Evolutionary conservation across 2,888 invertebrate genomes (phyloP), one percentile per base, ranked within the genome.

Genomic region (Adineta ricciae): DNA sequence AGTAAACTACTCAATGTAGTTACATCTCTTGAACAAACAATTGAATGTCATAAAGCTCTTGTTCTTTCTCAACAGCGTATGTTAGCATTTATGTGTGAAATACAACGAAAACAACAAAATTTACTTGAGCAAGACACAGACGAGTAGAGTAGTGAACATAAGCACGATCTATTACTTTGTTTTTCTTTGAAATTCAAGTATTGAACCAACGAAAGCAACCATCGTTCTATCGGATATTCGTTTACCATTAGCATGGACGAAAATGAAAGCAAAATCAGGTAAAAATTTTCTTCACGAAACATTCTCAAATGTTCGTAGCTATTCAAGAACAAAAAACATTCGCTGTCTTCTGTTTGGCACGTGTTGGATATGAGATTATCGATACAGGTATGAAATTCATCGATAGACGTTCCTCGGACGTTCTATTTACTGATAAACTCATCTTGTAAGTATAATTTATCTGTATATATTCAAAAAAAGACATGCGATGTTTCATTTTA

Each of bases 11-110:
- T 78, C 2, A 38, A 78, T 41, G 78, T 41, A 9, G 78, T 11
- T 78, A 78, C 78, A 78, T 24, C 38, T 24, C 78, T 41, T n/a
- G 41, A 41, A n/a, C 78, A 78, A 78, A 78, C 41, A 78, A 78
- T 78, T 78, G 78, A 78, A 78, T 78, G 78, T 24, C 78, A 78
- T 41, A 78, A 78, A 41, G 78, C 78, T 41, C 41, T 78, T n/a
- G 7, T 78, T 41, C 41, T 78, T 78, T 78, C 78, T n/a, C 78
- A 78, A 78, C 78, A 78, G 41, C 41, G 78, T 0, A 78, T 78
- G 78, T 78, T 78, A 78, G 41, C 78, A 38, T 78, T n/a, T 78
- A 78, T 78, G 78, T 2, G 24, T 78, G 78, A 78, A 78, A 41
- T 78, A 78, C 78, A 78, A 78, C 21, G 78, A 78, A 78, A 78